These are phyloP conservation scores for Anableps anableps DNA, from an alignment of 2,797 vertebrate genomes.

Conservation along the genomic window DNA sequence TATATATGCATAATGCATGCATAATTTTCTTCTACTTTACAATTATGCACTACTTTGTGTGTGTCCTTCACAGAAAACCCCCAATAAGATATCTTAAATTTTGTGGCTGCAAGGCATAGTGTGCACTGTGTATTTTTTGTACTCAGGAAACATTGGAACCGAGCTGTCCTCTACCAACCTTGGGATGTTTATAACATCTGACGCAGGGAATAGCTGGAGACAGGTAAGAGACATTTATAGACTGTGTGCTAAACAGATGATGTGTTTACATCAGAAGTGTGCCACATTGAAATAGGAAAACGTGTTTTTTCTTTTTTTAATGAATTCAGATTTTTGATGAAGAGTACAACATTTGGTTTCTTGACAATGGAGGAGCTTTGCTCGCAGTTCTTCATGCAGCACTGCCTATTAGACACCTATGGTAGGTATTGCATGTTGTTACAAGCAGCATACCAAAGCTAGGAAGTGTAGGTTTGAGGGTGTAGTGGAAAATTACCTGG, in stretches of 20 bases:
- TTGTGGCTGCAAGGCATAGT: not conserved
- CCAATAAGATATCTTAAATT: not conserved
- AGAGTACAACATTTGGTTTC: slow-evolving; percentile 94
- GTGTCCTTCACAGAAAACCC: not conserved
- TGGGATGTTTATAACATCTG: slow-evolving; percentile 93
- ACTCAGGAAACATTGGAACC: slow-evolving; percentile 89
- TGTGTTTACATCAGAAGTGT: not conserved
- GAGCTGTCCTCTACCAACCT: slow-evolving; percentile 91
- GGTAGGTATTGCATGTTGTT: slow-evolving; percentile 80
- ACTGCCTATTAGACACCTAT: slow-evolving; percentile 89
- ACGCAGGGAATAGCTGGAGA: slow-evolving; percentile 96
- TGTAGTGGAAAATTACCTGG: slow-evolving; percentile 55
- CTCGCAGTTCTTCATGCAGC: slow-evolving; percentile 91
- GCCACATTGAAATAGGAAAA: slow-evolving; percentile 1
- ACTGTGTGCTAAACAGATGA: slow-evolving; percentile 16
- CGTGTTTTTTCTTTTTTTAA: slow-evolving; percentile 36
- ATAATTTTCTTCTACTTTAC: not conserved
- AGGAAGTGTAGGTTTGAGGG: slow-evolving; percentile 27
- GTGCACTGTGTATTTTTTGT: not conserved
- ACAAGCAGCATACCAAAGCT: slow-evolving; percentile 26
- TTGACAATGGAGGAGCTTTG: slow-evolving; percentile 94
- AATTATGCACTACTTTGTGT: not conserved
- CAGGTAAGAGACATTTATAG: slow-evolving; percentile 81
- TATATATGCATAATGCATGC: too few species aligned
- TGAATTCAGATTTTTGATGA: slow-evolving; percentile 91